phyloP scores from a whole-genome alignment of 2,113 vertebrate species.

The Mormyrus lacerda region DNA sequence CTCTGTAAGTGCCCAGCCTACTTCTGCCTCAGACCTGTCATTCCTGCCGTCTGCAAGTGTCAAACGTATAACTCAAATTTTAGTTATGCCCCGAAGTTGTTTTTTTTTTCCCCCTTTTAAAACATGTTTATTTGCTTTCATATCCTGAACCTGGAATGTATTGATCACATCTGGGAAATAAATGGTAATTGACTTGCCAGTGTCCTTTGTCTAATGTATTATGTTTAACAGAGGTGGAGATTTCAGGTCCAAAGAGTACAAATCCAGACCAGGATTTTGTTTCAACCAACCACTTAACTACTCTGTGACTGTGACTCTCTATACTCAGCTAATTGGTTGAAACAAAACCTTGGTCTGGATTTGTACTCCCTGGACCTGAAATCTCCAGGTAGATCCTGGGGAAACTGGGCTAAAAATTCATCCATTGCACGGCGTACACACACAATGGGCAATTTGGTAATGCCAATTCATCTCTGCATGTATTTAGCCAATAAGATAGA shows the following conservation, averaged over 20 bases:
- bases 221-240: too few species aligned
- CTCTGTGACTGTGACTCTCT: too few species aligned
- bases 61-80: background rate
- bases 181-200: background rate
- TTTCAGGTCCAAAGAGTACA: too few species aligned
- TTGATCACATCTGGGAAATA: background rate
- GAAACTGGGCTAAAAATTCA: background rate
- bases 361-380: too few species aligned
- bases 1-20: background rate
- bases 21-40: background rate
- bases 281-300: too few species aligned
- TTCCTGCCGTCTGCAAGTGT: background rate
- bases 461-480: too few species aligned
- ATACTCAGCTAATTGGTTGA: too few species aligned
- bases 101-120: background rate
- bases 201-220: background rate
- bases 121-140: background rate
- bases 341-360: too few species aligned
- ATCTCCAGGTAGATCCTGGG: background rate
- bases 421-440: too few species aligned
- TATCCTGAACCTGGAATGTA: background rate
- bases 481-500: too few species aligned
- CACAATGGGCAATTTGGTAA: too few species aligned
- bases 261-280: too few species aligned
- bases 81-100: background rate